Conservation (phyloP, 2,113 vertebrate genomes). For the Heterotilapia buettikoferi region DNA sequence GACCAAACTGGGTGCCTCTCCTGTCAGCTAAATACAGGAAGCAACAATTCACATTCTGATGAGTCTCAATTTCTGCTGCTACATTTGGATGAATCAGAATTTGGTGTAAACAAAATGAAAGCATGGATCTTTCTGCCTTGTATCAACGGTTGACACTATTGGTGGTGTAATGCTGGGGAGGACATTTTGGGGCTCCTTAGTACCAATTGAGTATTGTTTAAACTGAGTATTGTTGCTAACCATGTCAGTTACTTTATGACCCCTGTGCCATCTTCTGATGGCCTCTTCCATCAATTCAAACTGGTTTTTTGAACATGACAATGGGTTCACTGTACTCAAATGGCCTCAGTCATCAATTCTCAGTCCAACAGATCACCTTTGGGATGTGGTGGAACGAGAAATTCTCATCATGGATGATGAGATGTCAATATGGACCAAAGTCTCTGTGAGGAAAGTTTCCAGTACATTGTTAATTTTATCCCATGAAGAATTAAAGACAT, state of each 20-base stretch:
- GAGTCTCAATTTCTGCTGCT: neutral
- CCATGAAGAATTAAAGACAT: neutral
- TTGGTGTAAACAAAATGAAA: neutral
- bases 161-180: neutral
- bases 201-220: neutral
- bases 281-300: neutral
- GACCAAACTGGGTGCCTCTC: neutral
- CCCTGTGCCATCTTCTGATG: neutral
- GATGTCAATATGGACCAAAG: neutral
- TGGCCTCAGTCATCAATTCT: neutral
- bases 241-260: neutral
- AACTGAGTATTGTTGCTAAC: neutral
- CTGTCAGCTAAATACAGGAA: neutral
- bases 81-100: neutral
- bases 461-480: neutral
- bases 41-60: neutral
- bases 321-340: neutral
- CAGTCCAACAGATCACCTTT: neutral
- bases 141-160: neutral
- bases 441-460: neutral
- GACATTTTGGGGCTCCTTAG: neutral
- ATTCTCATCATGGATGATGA: neutral
- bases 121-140: neutral
- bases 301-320: neutral
- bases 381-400: neutral